Conservation (phyloP, 1,140 invertebrate species). For the Portunus trituberculatus region DNA sequence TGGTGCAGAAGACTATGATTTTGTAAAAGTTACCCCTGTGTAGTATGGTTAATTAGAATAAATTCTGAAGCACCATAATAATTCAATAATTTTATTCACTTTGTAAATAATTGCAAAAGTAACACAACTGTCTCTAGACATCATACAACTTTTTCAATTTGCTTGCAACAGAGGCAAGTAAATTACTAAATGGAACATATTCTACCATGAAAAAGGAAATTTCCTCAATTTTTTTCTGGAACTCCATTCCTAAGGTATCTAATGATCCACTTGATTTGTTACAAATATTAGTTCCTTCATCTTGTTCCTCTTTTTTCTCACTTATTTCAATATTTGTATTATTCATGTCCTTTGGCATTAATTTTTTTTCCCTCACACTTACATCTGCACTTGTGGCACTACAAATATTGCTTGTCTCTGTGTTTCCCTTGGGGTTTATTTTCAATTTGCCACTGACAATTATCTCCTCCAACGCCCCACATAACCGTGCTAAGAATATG, state of each 20-base stretch:
- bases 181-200: conserved; percentile 47
- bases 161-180: conserved; percentile 15
- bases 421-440: background rate
- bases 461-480: conserved; percentile 36
- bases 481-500: conserved; percentile 1
- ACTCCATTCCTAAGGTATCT: background rate
- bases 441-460: background rate
- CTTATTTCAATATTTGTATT: background rate
- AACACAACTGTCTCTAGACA: background rate
- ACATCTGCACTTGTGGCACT: background rate
- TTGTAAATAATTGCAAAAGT: background rate
- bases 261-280: background rate
- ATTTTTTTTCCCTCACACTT: background rate
- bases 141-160: conserved; percentile 62
- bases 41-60: no score
- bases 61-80: no score
- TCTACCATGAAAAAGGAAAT: conserved; percentile 15
- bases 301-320: background rate
- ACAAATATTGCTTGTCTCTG: background rate
- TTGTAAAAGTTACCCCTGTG: no score
- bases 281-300: background rate
- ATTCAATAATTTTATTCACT: no score
- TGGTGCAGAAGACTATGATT: no score
- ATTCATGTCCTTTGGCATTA: background rate
- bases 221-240: conserved; percentile 39